These are phyloP conservation scores for Lordiphosa collinella DNA, from an alignment of 1,140 invertebrate species.

Conservation along the genomic window DNA sequence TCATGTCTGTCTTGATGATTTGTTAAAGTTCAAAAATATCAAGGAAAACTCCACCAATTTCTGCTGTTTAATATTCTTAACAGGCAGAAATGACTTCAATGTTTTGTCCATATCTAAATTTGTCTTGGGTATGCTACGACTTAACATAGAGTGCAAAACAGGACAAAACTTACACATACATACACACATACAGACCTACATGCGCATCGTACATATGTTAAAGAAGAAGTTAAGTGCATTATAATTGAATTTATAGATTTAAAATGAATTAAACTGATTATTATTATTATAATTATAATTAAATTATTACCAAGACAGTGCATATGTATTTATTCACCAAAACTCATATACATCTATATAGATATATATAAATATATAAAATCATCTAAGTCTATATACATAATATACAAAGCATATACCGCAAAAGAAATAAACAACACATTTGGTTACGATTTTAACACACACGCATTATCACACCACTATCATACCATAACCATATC, in stretches of 20 bases:
- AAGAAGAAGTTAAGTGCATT: slow-evolving; percentile 68
- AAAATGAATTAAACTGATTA: slow-evolving; percentile 69
- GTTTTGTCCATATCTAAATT: too few species aligned
- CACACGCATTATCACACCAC: slow-evolving; percentile 3
- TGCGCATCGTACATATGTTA: slow-evolving; percentile 27
- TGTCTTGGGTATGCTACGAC: slow-evolving; percentile 9
- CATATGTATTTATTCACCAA: slow-evolving; percentile 66
- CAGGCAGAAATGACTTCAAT: too few species aligned
- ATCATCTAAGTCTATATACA: slow-evolving; percentile 29
- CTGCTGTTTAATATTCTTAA: too few species aligned
- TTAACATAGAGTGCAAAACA: slow-evolving; percentile 25
- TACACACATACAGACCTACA: slow-evolving; percentile 26
- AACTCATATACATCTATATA: slow-evolving; percentile 59
- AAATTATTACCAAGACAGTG: slow-evolving; percentile 45
- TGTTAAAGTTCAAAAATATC: too few species aligned
- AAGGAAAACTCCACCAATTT: too few species aligned
- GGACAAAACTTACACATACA: slow-evolving; percentile 16
- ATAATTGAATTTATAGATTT: slow-evolving; percentile 77
- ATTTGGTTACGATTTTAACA: slow-evolving; percentile 2
- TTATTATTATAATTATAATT: slow-evolving; percentile 46
- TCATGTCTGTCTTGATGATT: too few species aligned
- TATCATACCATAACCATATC: slow-evolving; percentile 13
- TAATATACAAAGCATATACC: slow-evolving; percentile 45
- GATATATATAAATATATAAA: slow-evolving; percentile 39
- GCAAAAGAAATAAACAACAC: slow-evolving; percentile 27